phyloP scores from a whole-genome alignment of 2,797 vertebrate genomes.

The Cossypha caffra region DNA sequence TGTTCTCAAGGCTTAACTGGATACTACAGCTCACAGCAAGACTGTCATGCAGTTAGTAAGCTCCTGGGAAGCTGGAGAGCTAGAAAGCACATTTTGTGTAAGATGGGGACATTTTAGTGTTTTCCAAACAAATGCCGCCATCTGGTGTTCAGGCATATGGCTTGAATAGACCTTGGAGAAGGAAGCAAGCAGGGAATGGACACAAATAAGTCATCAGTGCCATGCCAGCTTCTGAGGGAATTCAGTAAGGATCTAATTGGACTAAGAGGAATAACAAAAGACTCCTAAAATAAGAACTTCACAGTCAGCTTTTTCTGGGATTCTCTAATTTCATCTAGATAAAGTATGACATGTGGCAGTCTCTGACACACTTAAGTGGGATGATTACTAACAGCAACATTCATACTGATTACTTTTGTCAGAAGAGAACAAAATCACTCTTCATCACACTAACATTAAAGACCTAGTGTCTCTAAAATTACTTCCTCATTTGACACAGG shows the following conservation, averaged over 20 bases:
- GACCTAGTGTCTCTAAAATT: background rate
- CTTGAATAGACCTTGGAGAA: background rate
- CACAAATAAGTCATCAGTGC: background rate
- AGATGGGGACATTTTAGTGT: background rate
- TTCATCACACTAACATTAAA: background rate
- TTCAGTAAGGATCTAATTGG: background rate
- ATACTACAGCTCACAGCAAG: background rate
- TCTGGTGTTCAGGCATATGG: constrained; percentile 54
- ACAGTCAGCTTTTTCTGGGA: background rate
- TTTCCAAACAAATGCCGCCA: constrained; percentile 61
- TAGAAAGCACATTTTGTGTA: background rate
- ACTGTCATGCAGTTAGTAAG: background rate
- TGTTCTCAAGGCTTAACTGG: background rate
- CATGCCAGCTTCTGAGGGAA: background rate
- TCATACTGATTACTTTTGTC: background rate
- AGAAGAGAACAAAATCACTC: background rate
- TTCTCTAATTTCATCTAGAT: background rate
- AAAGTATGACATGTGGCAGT: background rate
- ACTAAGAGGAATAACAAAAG: background rate
- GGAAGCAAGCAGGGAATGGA: background rate
- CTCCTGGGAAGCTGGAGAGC: background rate
- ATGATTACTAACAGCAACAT: background rate
- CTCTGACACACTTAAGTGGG: background rate
- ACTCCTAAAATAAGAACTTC: background rate
- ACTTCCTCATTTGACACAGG: background rate